phyloP scores from a whole-genome alignment of 2,113 vertebrate genomes.

The Phainopepla nitens region DNA sequence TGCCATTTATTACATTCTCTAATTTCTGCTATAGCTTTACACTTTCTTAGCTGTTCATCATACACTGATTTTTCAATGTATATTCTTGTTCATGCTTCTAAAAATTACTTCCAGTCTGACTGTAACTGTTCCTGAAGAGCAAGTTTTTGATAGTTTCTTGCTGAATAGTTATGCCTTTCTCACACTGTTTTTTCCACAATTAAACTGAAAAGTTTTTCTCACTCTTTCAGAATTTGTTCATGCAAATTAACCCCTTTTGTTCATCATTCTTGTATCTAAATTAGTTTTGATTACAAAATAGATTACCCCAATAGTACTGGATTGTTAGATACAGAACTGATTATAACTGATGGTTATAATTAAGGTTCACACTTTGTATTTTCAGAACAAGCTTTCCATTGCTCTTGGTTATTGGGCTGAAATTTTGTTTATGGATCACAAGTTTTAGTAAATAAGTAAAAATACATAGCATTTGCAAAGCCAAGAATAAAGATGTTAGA shows the following conservation, averaged over 20 bases:
- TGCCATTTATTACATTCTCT: neutral
- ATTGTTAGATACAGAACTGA: neutral
- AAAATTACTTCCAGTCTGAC: neutral
- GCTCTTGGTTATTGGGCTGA: neutral
- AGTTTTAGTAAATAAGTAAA: neutral
- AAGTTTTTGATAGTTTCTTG: neutral
- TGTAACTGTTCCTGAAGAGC: neutral
- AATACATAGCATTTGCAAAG: neutral
- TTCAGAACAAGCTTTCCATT: neutral
- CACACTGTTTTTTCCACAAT: neutral
- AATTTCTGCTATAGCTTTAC: neutral
- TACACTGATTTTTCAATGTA: neutral
- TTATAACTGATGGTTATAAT: neutral
- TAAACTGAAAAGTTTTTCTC: neutral
- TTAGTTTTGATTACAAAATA: neutral
- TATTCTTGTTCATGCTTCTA: neutral
- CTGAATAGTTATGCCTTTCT: neutral
- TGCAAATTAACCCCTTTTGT: neutral
- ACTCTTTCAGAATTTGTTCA: neutral
- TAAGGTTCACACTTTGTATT: neutral
- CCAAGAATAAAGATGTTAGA: neutral
- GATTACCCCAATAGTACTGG: neutral
- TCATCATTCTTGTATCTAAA: neutral
- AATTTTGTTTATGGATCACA: neutral
- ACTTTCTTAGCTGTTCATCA: neutral